Base-by-base conservation (phyloP, 2,888 invertebrate species). In the Trachelus iudaicus region DNA sequence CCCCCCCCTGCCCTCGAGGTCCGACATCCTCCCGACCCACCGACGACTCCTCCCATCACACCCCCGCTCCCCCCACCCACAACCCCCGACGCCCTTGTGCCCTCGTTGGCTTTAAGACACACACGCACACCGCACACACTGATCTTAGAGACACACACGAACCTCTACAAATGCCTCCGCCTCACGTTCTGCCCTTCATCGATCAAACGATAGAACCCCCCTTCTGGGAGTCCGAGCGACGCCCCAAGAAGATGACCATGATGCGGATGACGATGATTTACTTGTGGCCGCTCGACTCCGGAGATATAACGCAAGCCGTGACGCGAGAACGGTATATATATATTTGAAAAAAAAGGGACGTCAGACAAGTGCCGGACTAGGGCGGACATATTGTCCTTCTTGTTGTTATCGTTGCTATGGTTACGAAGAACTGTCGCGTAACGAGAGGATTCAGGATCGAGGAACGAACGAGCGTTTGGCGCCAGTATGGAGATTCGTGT, bases 11-110 rank as follows among this genome's bases (percentile, higher is more conserved):
- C 33, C 3, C 79, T 73, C 78, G 76, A 76, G 78, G 68, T 73
- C 69, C 77, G 82, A 75, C 78, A 81, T 79, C 83, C 79, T 82
- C 73, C 82, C 79, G 82, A 79, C 77, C 82, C 77, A 76, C 81
- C 82, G 77, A 80, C 76, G 81, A 79, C 77, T 81, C 76, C 75
- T 78, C 75, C 77, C 69, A 68, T 69, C 37, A 3, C 9, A 34
- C 73, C 40, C 73, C n/a, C 15, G 12, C 37, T 6, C 23, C 31
- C 73, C 73, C 1, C 34, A 0, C 11, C 23, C 15, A 0, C 34
- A 9, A 13, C 34, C 77, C 75, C 81, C 79, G 77, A 80, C 76
- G 80, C 81, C 73, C 76, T 69, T 69, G 75, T 75, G 71, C 37
- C n/a, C 75, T 33, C 75, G 9, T 40, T 77, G 68, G 3, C 77